phyloP scores from a whole-genome alignment of 2,797 vertebrate genomes.

The Trichosurus vulpecula region DNA sequence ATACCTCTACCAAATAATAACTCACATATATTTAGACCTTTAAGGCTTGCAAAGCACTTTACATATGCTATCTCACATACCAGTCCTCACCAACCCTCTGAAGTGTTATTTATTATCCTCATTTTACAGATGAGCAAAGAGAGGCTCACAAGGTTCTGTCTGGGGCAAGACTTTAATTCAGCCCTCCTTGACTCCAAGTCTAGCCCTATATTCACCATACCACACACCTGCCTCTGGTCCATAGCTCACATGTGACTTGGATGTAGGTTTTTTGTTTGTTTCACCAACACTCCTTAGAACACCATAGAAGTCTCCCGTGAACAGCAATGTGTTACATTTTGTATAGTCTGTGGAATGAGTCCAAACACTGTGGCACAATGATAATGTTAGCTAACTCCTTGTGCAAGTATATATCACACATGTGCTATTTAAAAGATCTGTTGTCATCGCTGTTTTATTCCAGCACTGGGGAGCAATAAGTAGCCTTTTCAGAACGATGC shows the following conservation, averaged over 20 bases:
- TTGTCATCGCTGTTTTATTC: background rate
- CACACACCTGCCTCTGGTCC: background rate
- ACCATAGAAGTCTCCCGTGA: background rate
- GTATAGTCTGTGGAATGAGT: background rate
- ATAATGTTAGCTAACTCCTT: background rate
- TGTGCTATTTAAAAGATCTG: background rate
- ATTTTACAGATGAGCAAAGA: background rate
- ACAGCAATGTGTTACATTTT: conserved; percentile 6
- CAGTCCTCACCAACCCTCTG: background rate
- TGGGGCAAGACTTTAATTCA: background rate
- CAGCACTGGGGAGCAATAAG: background rate
- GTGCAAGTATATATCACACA: background rate
- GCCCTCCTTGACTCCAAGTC: background rate
- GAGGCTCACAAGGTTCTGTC: background rate
- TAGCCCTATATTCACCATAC: background rate
- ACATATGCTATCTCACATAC: background rate
- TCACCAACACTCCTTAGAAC: background rate
- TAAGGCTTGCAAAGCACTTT: background rate
- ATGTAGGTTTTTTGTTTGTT: background rate
- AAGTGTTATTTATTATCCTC: background rate
- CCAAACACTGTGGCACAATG: background rate
- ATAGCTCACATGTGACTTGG: background rate
- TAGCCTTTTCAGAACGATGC: background rate
- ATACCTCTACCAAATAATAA: background rate
- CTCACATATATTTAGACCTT: background rate